Evolutionary conservation across 1,140 invertebrate genomes (phyloP).

Genomic region (Calosoma granatense): DNA sequence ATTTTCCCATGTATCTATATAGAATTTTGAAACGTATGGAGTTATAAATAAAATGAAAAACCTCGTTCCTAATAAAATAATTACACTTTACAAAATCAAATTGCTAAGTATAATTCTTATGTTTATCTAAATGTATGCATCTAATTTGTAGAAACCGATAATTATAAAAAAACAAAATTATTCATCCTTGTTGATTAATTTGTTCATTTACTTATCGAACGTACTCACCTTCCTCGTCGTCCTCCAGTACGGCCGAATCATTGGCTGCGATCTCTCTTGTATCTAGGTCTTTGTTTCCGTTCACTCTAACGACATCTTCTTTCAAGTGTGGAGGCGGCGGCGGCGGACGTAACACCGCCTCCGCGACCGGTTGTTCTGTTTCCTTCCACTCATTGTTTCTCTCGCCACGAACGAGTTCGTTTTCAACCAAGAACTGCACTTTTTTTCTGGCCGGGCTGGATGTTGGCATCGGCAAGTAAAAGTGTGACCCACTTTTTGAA

Average conservation of each 20-base stretch:
- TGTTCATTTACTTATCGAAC: too few species aligned
- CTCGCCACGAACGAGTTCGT: constrained; percentile 13
- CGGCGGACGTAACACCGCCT: background rate
- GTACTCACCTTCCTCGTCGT: background rate
- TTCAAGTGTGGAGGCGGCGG: background rate
- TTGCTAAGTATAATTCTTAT: too few species aligned
- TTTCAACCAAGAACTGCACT: constrained; percentile 32
- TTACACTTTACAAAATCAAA: too few species aligned
- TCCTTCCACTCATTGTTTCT: background rate
- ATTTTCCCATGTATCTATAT: too few species aligned
- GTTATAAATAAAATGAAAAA: too few species aligned
- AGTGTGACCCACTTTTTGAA: constrained; percentile 43
- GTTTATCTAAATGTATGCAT: too few species aligned
- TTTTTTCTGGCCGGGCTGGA: constrained; percentile 32
- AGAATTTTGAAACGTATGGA: too few species aligned
- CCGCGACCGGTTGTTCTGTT: background rate
- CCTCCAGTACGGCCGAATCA: background rate
- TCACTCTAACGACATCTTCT: background rate
- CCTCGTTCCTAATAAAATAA: too few species aligned
- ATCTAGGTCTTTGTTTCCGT: background rate
- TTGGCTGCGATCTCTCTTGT: background rate
- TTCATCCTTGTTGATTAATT: background rate
- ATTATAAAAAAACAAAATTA: background rate
- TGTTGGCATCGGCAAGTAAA: constrained; percentile 52
- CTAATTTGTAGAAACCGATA: background rate